Conservation (phyloP, 2,797 vertebrate species). For the Myotis myotis region DNA sequence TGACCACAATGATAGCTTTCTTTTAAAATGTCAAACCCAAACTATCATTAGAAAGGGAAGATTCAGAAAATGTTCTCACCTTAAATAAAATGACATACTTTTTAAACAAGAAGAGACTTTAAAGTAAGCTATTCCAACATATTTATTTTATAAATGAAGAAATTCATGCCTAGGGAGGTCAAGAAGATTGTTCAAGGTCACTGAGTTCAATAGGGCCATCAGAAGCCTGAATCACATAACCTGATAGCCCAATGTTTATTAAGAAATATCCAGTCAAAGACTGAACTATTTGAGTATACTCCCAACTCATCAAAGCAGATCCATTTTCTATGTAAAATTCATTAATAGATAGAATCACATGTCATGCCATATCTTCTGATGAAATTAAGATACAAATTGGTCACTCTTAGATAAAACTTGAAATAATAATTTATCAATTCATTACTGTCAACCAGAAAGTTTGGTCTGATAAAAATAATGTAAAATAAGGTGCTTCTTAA, state of each 20-base stretch:
- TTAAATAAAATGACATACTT: slow-evolving; percentile 27
- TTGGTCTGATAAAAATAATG: neutral
- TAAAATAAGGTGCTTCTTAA: neutral
- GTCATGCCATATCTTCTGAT: neutral
- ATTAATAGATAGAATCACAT: neutral
- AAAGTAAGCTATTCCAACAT: neutral
- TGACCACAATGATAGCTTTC: slow-evolving; percentile 42
- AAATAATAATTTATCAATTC: neutral
- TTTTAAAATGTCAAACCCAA: slow-evolving; percentile 57
- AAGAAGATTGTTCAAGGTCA: neutral
- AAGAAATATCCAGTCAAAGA: neutral
- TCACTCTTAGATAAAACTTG: neutral
- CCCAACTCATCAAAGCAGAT: neutral
- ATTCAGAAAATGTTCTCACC: slow-evolving; percentile 8
- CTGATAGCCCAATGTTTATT: neutral
- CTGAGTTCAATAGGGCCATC: neutral
- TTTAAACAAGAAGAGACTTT: slow-evolving; percentile 24
- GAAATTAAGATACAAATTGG: neutral
- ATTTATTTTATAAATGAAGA: neutral
- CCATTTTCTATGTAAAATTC: slow-evolving; percentile 11
- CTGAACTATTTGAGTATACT: neutral
- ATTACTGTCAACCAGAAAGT: neutral
- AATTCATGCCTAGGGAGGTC: neutral
- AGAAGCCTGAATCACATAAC: neutral
- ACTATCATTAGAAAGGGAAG: slow-evolving; percentile 19